Evolutionary conservation across 2,797 vertebrate species (phyloP), one percentile per base, ranked within the genome.

Genomic region (Perodicticus potto): DNA sequence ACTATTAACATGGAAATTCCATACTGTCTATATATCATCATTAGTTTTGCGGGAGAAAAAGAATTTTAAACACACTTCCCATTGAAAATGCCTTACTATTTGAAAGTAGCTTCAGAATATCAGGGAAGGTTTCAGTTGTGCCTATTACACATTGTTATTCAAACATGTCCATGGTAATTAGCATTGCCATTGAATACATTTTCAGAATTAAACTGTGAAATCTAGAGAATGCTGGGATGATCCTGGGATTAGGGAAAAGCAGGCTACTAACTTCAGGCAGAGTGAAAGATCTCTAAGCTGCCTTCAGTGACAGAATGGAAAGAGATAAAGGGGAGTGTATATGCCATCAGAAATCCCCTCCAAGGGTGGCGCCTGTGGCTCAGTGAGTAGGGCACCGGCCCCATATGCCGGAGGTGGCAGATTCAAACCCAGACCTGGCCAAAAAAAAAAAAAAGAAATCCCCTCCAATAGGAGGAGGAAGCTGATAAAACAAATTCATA

Each of bases 1-100:
- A 86, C 34, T 43, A 90, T 96, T 92, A 96, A 82, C 57, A 73
- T 32, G 77, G 81, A 89, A 74, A 91, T 94, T 96, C 81, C 94
- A 93, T 53, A 77, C 63, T 80, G 74, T 70, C 81, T 97, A 78
- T 69, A 32, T 29, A 89, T 65, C 74, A 91, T n/a, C 74, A 29
- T 84, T 59, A 81, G 72, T 57, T 93, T 74, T 77, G 59, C 27
- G 65, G 78, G 69, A 34, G 23, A 32, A 97, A 82, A 77, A 93
- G 63, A 91, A 81, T 65, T 65, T 74, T 78, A 89, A 76, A 73
- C 72, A 88, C 0, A 63, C 40, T 92, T 84, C n/a, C 93, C 85
- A 34, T 6, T 53, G 45, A 82, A 88, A 94, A 88, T 32, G 27
- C n/a, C 77, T 86, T 53, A 65, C n/a, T 87, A 61, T 69, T 29